A percentile compares a stretch with the other conserved stretches of the same genome.
Conservation (phyloP, 2,888 invertebrate genomes). For the Allolobophora icterica region DNA sequence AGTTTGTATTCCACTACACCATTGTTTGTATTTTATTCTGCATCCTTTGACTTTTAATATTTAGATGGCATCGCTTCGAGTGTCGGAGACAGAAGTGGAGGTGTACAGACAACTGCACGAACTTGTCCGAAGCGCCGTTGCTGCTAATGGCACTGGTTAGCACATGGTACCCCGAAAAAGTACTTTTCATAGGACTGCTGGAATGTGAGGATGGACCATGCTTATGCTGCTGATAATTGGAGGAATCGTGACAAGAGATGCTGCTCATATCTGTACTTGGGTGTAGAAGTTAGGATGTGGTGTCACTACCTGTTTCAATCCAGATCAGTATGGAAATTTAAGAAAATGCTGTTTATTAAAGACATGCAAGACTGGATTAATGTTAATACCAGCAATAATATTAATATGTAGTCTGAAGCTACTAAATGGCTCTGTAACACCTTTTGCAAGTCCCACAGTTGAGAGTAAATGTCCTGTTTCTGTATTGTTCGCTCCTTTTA, state of each 20-base stretch:
- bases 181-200: background rate
- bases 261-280: background rate
- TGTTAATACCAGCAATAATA: background rate
- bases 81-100: conserved; percentile 9
- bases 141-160: background rate
- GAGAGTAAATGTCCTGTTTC: too few species aligned
- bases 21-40: background rate
- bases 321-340: background rate
- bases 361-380: background rate
- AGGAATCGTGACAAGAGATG: background rate
- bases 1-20: too few species aligned
- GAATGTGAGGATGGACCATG: background rate
- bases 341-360: background rate
- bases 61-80: conserved; percentile 20
- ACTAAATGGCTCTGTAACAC: background rate
- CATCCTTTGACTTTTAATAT: background rate
- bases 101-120: conserved; percentile 14
- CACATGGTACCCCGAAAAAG: background rate
- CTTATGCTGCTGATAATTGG: background rate
- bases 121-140: background rate
- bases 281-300: background rate
- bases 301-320: background rate
- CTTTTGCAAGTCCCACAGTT: background rate
- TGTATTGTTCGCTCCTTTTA: background rate
- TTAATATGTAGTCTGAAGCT: background rate